These are phyloP conservation scores for Latrodectus elegans DNA, from an alignment of 2,888 invertebrate genomes.

Conservation along the genomic window DNA sequence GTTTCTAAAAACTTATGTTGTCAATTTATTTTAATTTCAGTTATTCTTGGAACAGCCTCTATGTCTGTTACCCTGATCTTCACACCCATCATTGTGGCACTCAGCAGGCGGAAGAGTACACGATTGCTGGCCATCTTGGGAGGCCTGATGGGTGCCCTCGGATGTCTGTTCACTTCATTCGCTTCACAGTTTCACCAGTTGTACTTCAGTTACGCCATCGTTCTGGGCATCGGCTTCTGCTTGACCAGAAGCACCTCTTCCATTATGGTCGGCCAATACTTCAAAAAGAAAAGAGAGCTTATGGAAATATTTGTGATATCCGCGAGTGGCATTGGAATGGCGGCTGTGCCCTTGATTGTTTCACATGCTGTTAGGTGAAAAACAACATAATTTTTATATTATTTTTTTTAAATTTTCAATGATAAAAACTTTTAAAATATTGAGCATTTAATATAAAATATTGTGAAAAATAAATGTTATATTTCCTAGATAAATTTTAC, in stretches of 20 bases:
- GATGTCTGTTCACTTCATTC: slow-evolving; percentile 91
- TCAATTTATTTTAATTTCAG: slow-evolving; percentile 78
- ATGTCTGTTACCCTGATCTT: slow-evolving; percentile 86
- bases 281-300: slow-evolving; percentile 87
- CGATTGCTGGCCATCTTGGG: slow-evolving; percentile 90
- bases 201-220: slow-evolving; percentile 88
- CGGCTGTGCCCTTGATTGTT: slow-evolving; percentile 88
- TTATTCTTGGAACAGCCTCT: slow-evolving; percentile 87
- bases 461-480: too few relatives aligned
- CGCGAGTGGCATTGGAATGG: slow-evolving; percentile 88
- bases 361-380: slow-evolving; percentile 84
- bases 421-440: too few relatives aligned
- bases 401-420: background rate
- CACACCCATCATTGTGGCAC: slow-evolving; percentile 88
- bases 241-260: slow-evolving; percentile 90
- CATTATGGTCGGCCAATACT: slow-evolving; percentile 92
- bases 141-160: slow-evolving; percentile 88
- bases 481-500: too few relatives aligned
- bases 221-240: slow-evolving; percentile 85
- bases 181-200: slow-evolving; percentile 92
- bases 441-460: too few relatives aligned
- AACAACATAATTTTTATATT: background rate
- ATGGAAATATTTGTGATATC: slow-evolving; percentile 92
- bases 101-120: slow-evolving; percentile 90
- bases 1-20: background rate